Evolutionary conservation across 2,113 vertebrate genomes (phyloP), one percentile per base, ranked within the genome.

Genomic region (Oceanites oceanicus): DNA sequence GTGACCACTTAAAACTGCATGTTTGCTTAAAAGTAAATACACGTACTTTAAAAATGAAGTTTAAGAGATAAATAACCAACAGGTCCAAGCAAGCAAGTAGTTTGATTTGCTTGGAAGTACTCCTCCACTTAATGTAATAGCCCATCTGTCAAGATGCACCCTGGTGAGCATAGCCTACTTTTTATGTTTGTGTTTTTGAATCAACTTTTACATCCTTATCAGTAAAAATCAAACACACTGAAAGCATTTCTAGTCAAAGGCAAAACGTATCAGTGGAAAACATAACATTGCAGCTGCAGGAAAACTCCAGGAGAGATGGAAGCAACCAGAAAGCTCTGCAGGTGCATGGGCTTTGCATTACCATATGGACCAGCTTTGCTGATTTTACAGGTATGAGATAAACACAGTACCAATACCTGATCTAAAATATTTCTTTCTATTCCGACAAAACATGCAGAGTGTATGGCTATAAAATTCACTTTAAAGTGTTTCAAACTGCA

Each of bases 281-380:
- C 0, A 2, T 19, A 75, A 42, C 45, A 47, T 2, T 65, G 45
- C 42, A 92, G 62, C 66, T 75, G 53, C 30, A 68, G 44, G 21
- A 92, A 81, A 68, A 70, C 26, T 91, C 56, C 47, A 84, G 18
- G 34, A 84, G 42, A 63, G 65, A 75, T 74, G 50, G 36, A 89
- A 53, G 44, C 49, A 90, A 36, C 11, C 26, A 50, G 73, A 42
- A 94, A 90, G 32, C 40, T 87, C 62, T 65, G 36, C 52, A 78
- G 34, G 32, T 62, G 18, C 55, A 55, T 0, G 1, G 53, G 36
- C 18, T 90, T 49, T 72, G 50, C 52, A 62, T n/a, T 32, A 63
- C 30, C 13, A 2, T 32, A 23, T 11, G 9, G 9, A 65, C 7
- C 42, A 90, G 45, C 59, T 38, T 56, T 62, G 22, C 32, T 77